These are phyloP conservation scores for Nymphalis io DNA, from an alignment of 1,140 invertebrate species.

Conservation along the genomic window DNA sequence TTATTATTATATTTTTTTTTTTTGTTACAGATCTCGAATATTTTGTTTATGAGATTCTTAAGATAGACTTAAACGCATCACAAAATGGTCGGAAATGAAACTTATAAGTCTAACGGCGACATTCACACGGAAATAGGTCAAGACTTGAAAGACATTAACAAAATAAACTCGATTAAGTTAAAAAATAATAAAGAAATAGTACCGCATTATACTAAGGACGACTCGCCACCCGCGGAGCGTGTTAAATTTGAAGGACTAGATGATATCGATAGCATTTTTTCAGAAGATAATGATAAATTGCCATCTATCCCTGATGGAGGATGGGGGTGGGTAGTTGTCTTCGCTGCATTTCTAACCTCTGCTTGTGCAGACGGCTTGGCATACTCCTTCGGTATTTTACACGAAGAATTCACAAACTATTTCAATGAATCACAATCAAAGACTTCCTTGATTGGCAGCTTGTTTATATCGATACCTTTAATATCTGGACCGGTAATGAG, in stretches of 20 bases:
- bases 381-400: constrained; percentile 94
- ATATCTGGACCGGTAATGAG: constrained; percentile 92
- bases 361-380: constrained; percentile 95
- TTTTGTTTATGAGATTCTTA: constrained; percentile 27
- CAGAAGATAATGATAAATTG: constrained; percentile 49
- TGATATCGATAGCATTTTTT: constrained; percentile 62
- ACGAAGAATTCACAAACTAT: constrained; percentile 89
- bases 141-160: constrained; percentile 48
- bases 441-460: constrained; percentile 91
- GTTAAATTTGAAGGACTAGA: constrained; percentile 66
- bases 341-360: constrained; percentile 90
- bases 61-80: constrained; percentile 20
- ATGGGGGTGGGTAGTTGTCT: constrained; percentile 92
- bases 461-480: constrained; percentile 93
- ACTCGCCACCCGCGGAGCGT: constrained; percentile 54
- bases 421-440: constrained; percentile 89
- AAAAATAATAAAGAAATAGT: constrained; percentile 44
- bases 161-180: constrained; percentile 62
- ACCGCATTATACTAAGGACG: constrained; percentile 52
- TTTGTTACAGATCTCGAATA: constrained; percentile 34
- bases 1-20: too few species aligned
- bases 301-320: constrained; percentile 71
- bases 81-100: constrained; percentile 51
- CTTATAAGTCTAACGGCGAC: constrained; percentile 22
- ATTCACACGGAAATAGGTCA: constrained; percentile 15